Conservation (phyloP, 2,797 vertebrate species). For the Pseudocheirus occidentalis region DNA sequence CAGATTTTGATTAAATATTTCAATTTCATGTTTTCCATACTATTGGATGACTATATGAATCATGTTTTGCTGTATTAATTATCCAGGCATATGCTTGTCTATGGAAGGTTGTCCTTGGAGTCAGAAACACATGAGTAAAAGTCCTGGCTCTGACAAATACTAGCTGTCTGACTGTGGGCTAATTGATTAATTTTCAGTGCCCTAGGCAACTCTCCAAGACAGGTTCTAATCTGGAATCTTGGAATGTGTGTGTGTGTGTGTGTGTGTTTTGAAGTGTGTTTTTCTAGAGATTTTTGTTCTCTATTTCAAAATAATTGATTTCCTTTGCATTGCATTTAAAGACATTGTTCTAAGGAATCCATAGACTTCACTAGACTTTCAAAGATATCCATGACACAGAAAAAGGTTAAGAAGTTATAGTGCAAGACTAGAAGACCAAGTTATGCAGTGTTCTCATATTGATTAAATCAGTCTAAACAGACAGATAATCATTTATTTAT, state of each 20-base stretch:
- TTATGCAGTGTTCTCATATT: background rate
- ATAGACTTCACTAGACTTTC: background rate
- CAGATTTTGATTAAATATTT: slow-evolving; percentile 1
- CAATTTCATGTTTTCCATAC: background rate
- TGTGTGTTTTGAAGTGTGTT: background rate
- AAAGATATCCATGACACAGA: background rate
- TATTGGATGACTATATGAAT: background rate
- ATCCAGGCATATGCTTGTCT: background rate
- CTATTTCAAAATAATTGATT: background rate
- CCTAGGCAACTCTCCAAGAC: background rate
- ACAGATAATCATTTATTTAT: background rate
- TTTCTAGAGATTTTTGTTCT: background rate
- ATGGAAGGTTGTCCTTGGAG: background rate
- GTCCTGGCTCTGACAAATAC: background rate
- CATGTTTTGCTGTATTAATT: background rate
- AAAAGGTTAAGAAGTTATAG: background rate
- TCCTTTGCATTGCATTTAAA: background rate
- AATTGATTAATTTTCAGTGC: background rate
- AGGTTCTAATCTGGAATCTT: background rate
- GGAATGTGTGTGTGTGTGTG: background rate
- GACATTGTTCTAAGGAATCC: background rate
- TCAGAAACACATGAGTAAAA: background rate
- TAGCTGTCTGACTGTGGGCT: background rate
- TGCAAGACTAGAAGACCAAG: background rate
- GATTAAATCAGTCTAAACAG: background rate